Evolutionary conservation across 2,113 vertebrate species (phyloP).

Genomic region (Siniperca chuatsi): DNA sequence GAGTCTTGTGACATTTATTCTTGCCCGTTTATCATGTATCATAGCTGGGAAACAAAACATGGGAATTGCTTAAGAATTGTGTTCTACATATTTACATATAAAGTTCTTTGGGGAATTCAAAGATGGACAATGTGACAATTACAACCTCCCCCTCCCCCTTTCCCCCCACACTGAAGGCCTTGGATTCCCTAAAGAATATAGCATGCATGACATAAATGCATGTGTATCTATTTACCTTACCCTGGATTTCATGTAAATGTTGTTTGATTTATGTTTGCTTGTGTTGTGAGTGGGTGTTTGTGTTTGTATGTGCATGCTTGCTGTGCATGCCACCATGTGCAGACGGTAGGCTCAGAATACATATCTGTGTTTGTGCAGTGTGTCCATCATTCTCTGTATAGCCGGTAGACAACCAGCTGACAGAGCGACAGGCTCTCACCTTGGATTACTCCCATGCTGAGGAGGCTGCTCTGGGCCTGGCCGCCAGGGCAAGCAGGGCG

Average conservation of each 20-base stretch:
- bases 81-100: slow-evolving; percentile 76
- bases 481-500: slow-evolving; percentile 69
- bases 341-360: slow-evolving; percentile 14
- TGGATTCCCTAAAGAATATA: slow-evolving; percentile 69
- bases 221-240: slow-evolving; percentile 59
- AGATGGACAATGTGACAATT: slow-evolving; percentile 78
- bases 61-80: slow-evolving; percentile 48
- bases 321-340: neutral
- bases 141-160: slow-evolving; percentile 26
- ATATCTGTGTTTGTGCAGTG: slow-evolving; percentile 19
- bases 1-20: slow-evolving; percentile 46
- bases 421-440: slow-evolving; percentile 78
- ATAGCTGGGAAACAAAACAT: slow-evolving; percentile 22
- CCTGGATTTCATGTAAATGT: slow-evolving; percentile 69
- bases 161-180: slow-evolving; percentile 29
- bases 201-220: slow-evolving; percentile 61
- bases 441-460: slow-evolving; percentile 75
- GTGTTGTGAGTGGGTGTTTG: slow-evolving; percentile 42
- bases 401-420: slow-evolving; percentile 70
- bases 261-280: slow-evolving; percentile 73
- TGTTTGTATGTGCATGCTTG: slow-evolving; percentile 1
- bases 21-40: slow-evolving; percentile 54
- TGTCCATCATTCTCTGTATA: slow-evolving; percentile 60
- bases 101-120: slow-evolving; percentile 77
- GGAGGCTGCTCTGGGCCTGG: slow-evolving; percentile 78